Conservation (phyloP, 2,113 vertebrate genomes). For the Bothrops jararaca region DNA sequence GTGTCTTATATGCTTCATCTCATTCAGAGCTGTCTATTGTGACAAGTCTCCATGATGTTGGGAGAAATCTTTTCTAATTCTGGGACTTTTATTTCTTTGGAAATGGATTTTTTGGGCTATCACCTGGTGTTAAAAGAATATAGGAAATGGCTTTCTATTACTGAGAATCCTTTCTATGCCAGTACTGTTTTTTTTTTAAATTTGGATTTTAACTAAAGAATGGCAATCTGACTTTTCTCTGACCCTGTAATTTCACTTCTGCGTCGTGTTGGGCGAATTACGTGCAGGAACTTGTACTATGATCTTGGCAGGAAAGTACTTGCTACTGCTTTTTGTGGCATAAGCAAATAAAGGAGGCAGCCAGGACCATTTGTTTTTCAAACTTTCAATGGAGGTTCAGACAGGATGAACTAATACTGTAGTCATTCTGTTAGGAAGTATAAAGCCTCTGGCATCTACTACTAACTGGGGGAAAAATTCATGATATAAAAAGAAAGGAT, state of each 20-base stretch:
- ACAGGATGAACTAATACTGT: not conserved
- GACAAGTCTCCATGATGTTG: not conserved
- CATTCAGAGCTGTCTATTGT: not conserved
- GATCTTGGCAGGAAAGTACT: constrained; percentile 16
- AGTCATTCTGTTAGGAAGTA: not conserved
- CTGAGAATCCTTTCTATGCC: not conserved
- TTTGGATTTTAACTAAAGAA: constrained; percentile 24
- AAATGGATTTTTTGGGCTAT: not conserved
- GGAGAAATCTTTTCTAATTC: not conserved
- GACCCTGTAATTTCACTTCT: constrained; percentile 17
- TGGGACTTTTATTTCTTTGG: not conserved
- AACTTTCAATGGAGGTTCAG: constrained; percentile 1
- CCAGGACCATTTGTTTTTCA: not conserved
- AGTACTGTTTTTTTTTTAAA: not conserved
- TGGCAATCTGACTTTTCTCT: constrained; percentile 26
- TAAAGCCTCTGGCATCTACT: not conserved
- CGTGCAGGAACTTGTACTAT: constrained; percentile 25
- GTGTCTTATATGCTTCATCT: not conserved
- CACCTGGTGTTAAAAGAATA: not conserved
- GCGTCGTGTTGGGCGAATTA: constrained; percentile 34
- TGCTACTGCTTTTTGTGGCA: not conserved
- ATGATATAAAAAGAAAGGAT: not conserved
- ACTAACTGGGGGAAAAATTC: not conserved
- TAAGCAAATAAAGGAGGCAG: not conserved
- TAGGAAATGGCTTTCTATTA: not conserved